These are phyloP conservation scores for Herminia tarsipennalis DNA, from an alignment of 2,888 invertebrate species.

Conservation along the genomic window DNA sequence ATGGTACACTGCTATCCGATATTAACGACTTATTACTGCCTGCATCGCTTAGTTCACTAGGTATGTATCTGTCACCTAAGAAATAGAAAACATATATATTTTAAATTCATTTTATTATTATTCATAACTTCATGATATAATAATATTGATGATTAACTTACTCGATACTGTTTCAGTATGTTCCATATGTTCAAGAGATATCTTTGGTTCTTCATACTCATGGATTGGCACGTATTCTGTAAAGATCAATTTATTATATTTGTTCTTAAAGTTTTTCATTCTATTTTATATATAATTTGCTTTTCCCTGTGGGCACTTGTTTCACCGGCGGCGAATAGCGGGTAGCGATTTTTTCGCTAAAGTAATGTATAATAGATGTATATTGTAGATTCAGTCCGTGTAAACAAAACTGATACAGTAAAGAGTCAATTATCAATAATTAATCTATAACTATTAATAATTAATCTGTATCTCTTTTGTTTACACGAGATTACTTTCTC, in stretches of 20 bases:
- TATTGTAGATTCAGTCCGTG: too few relatives aligned
- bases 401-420: too few relatives aligned
- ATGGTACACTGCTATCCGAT: conserved; percentile 71
- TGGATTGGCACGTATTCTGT: conserved; percentile 75
- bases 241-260: conserved; percentile 23
- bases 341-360: too few relatives aligned
- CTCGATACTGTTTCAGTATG: conserved; percentile 75
- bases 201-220: conserved; percentile 75
- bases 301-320: too few relatives aligned
- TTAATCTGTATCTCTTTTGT: too few relatives aligned
- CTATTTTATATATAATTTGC: too few relatives aligned
- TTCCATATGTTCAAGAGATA: conserved; percentile 70
- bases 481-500: too few relatives aligned
- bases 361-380: too few relatives aligned
- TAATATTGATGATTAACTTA: conserved; percentile 45
- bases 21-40: conserved; percentile 77
- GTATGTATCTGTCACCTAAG: conserved; percentile 72
- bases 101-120: background rate
- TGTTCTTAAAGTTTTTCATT: too few relatives aligned
- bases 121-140: background rate
- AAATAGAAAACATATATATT: conserved; percentile 6
- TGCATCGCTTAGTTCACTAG: conserved; percentile 74
- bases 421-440: too few relatives aligned
- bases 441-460: too few relatives aligned
- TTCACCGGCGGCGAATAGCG: too few relatives aligned